Base-by-base conservation (phyloP, 2,888 invertebrate genomes). In the Morpho deidamia region DNA sequence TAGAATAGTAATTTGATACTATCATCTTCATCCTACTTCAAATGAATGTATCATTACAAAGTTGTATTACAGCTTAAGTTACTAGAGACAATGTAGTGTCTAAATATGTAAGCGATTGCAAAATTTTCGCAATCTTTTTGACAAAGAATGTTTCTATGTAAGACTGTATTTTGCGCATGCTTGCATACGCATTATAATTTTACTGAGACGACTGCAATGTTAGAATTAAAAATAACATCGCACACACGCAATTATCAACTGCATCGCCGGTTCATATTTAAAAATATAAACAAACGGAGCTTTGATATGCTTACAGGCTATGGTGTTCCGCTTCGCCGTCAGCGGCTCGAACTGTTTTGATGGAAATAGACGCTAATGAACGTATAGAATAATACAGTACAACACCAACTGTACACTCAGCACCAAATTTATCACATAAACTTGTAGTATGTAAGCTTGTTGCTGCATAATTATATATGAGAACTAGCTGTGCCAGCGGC, bases 301-400 rank as follows among this genome's bases (percentile, higher is more conserved):
- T 78, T 74, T 75, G 69, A 9, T 11, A 37, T 37, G 23, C 45
- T 38, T n/a, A 44, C 39, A 14, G 37, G 23, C n/a, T 43, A 11
- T 35, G 55, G 35, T 66, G 68, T 72, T 76, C 72, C 69, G 76
- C 71, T 65, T 68, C 72, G 71, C 67, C 72, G 69, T 62, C 64
- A 68, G 68, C 23, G 5, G 23, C 23, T 23, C 23, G 62, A 61
- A 65, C 68, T 71, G 69, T 57, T 46, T 53, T 51, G 46, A 57
- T 60, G 64, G 71, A 81, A 82, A 81, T 81, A 81, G 72, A 75
- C 70, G 63, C 67, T 77, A 82, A 83, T 78, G 78, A 79, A 75
- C 71, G 69, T 69, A 68, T 67, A 70, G 70, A 76, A 66, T 53
- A 53, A 45, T 49, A 54, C 10, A 44, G 39, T 23, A 23, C 14